These are phyloP conservation scores for Trachops cirrhosus DNA, from an alignment of 2,797 vertebrate species.

Conservation along the genomic window DNA sequence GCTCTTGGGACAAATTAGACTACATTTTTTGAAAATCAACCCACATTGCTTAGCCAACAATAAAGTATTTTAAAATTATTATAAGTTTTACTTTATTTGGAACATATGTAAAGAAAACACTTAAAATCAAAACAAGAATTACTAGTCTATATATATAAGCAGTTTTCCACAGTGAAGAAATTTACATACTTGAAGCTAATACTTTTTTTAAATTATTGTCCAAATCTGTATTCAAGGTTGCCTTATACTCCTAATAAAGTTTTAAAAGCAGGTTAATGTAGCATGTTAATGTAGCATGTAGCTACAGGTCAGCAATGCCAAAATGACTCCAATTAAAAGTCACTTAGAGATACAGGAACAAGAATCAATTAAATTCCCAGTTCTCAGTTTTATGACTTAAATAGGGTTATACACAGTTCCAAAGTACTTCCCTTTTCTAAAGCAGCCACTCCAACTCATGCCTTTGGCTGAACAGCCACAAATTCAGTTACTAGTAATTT, in stretches of 20 bases:
- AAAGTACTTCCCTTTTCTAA: neutral
- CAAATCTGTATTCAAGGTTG: neutral
- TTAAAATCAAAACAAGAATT: constrained; percentile 1
- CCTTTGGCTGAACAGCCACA: neutral
- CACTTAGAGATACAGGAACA: neutral
- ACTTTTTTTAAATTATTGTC: neutral
- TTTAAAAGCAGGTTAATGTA: constrained; percentile 16
- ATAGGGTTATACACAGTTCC: neutral
- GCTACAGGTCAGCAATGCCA: neutral
- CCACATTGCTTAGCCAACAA: neutral
- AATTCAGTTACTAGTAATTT: neutral
- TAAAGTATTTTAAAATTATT: constrained; percentile 30
- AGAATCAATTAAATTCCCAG: neutral
- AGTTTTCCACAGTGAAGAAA: neutral
- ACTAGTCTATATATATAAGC: neutral
- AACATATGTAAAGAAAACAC: neutral
- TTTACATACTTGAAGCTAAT: neutral
- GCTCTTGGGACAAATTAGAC: neutral
- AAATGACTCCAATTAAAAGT: neutral
- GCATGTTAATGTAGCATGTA: neutral
- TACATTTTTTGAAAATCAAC: neutral
- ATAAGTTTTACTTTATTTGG: constrained; percentile 18
- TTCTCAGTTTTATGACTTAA: neutral
- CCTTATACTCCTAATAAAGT: neutral
- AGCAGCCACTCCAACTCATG: neutral